These are phyloP conservation scores for Smutsia gigantea DNA, from an alignment of 2,797 vertebrate genomes.

Conservation along the genomic window DNA sequence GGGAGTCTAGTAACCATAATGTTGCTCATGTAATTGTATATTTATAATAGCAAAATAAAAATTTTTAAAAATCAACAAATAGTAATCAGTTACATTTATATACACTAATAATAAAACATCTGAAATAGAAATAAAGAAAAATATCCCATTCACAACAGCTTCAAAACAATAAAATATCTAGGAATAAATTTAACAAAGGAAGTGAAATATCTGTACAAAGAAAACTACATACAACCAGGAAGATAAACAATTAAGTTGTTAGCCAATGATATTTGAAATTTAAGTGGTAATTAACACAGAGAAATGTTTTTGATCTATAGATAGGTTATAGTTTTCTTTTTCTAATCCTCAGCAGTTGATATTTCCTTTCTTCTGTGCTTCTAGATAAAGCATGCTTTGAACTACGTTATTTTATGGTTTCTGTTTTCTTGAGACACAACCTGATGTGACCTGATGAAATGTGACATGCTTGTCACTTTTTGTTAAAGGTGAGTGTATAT, in stretches of 20 bases:
- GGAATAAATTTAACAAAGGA: neutral
- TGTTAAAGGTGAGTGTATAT: conserved; percentile 75
- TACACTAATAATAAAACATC: neutral
- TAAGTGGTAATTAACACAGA: neutral
- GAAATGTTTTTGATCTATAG: neutral
- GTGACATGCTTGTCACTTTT: conserved; percentile 78
- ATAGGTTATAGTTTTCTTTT: conserved; percentile 24
- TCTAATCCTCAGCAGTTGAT: neutral
- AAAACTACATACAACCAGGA: neutral
- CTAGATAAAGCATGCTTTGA: conserved; percentile 55
- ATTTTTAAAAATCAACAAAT: neutral
- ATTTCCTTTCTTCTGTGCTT: conserved; percentile 44
- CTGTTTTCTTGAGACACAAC: conserved; percentile 65
- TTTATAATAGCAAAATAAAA: no score
- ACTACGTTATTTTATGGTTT: conserved; percentile 61
- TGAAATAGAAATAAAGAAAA: neutral
- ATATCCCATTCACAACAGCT: neutral
- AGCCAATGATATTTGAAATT: conserved; percentile 11
- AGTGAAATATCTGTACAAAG: neutral
- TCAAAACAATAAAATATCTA: neutral
- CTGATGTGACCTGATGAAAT: conserved; percentile 78
- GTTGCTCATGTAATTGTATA: no score
- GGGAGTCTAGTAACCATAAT: no score
- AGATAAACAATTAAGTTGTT: neutral
- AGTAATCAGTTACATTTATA: neutral